phyloP scores from a whole-genome alignment of 2,113 vertebrate species.

The Oxygymnocypris stewartii region DNA sequence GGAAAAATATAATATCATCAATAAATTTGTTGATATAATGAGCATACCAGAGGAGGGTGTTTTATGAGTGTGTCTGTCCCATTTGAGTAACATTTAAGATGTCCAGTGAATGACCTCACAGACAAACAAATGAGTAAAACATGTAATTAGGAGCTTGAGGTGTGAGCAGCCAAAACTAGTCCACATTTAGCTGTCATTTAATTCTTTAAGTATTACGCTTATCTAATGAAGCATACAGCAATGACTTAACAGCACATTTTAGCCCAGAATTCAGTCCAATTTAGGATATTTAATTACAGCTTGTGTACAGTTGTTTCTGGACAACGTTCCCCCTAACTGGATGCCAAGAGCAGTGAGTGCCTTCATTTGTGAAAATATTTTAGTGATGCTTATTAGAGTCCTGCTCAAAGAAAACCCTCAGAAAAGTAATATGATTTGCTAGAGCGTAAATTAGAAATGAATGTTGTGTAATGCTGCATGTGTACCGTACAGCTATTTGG shows the following conservation, averaged over 20 bases:
- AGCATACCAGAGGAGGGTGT: neutral
- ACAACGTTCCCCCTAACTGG: neutral
- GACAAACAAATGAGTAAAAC: neutral
- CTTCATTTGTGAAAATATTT: neutral
- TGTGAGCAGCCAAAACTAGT: neutral
- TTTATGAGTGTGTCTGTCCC: neutral
- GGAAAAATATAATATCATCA: neutral
- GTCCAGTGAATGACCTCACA: neutral
- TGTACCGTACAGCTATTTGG: neutral
- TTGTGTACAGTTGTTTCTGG: neutral
- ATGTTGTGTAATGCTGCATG: neutral
- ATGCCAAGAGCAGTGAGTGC: neutral
- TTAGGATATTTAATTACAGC: neutral
- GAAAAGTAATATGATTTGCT: neutral
- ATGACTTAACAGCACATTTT: neutral
- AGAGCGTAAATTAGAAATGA: neutral
- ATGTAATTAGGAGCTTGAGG: neutral
- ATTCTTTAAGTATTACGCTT: neutral
- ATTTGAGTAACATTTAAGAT: neutral
- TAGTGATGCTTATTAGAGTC: neutral
- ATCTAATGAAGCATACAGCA: slow-evolving; percentile 1
- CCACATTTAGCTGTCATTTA: neutral
- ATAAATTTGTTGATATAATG: neutral
- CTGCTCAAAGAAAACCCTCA: neutral
- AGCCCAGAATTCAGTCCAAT: neutral